Conservation (phyloP, 2,888 invertebrate species). For the Acleris emargana region DNA sequence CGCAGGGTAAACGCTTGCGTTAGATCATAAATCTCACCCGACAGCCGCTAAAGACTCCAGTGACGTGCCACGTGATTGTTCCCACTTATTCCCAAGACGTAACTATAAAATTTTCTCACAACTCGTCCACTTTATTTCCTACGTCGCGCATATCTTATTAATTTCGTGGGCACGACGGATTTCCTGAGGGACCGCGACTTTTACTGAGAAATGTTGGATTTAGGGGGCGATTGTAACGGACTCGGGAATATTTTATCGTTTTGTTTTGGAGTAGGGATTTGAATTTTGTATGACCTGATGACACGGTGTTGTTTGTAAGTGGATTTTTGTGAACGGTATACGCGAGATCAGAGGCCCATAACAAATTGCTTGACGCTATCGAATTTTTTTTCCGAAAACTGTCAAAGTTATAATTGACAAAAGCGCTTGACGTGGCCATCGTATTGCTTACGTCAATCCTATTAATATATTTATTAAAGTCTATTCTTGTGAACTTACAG, state of each 20-base stretch:
- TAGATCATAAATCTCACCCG: slow-evolving; percentile 8
- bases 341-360: no score
- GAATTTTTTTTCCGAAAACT: no score
- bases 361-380: no score
- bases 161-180: slow-evolving; percentile 28
- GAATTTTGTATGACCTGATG: slow-evolving; percentile 9
- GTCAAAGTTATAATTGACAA: no score
- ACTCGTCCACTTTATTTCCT: slow-evolving; percentile 24
- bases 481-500: no score
- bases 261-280: slow-evolving; percentile 4
- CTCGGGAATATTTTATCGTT: slow-evolving; percentile 9
- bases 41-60: slow-evolving; percentile 14
- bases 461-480: no score
- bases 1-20: neutral
- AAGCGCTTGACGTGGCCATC: no score
- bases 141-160: slow-evolving; percentile 30
- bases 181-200: slow-evolving; percentile 22
- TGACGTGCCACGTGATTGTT: slow-evolving; percentile 11
- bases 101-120: slow-evolving; percentile 24
- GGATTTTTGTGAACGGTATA: no score
- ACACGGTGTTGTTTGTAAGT: slow-evolving; percentile 1
- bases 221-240: neutral
- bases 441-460: no score
- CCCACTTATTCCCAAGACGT: slow-evolving; percentile 22
- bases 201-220: slow-evolving; percentile 18